Base-by-base conservation (phyloP, 2,797 vertebrate genomes). In the Siniperca scherzeri region DNA sequence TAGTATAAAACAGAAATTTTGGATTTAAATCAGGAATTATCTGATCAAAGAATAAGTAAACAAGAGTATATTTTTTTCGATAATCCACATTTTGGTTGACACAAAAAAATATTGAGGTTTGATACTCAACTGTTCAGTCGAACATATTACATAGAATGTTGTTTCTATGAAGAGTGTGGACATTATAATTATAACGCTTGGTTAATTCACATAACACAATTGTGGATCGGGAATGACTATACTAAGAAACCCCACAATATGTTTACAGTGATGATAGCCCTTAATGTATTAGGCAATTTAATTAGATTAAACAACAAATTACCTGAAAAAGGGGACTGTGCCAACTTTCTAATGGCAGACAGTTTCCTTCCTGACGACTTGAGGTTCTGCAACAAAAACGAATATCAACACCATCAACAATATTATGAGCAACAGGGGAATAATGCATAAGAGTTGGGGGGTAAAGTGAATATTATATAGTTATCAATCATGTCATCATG, bases 341-440 rank as follows among this genome's bases (percentile, higher is more conserved):
- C 72, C 83, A 96, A 81, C 76, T 81, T 92, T 69, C 93, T 95
- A 8, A 92, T 79, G 19, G 74, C 70, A 79, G 87, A 88, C 21
- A 86, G 73, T 77, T 93, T 95, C 88, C 88, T 94, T 85, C 88
- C 91, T 68, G 91, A 87, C 70, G 93, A 83, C 69, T 77, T 90
- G 42, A 85, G 72, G 33, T 87, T 88, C 96, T 97, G 78, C 48
- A 93, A 91, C 6, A 80, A 62, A 87, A 81, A 74, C 0, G 33
- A 64, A 0, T 1, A 52, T 33, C 14, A 62, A 59, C n/a, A 61
- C 1, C 4, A 71, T 50, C 4, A 55, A 46, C n/a, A 65, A 36
- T 13, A n/a, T 69, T 3, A 38, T 11, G 21, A 72, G 9, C 25
- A 70, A 10, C 0, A 70, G 1, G 25, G 3, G 16, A 9, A 6